Base-by-base conservation (phyloP, 2,113 vertebrate species). In the Aspiorhynchus laticeps region DNA sequence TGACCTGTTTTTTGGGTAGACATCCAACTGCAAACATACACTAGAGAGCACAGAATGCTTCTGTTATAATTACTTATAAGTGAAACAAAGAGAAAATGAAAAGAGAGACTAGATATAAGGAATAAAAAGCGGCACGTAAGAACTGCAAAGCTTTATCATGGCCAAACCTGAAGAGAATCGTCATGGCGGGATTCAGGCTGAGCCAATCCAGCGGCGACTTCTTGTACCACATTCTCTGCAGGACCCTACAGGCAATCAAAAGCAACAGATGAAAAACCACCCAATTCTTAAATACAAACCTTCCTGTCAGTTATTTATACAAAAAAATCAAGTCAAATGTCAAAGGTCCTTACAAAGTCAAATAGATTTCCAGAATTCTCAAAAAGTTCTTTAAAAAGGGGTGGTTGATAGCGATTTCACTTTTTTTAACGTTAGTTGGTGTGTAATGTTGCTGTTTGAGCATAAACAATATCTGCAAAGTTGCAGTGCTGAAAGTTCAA, bases 101-200 rank as follows among this genome's bases (percentile, higher is more conserved):
- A 46, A 86, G 9, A n/a, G 21, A 80, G 19, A 83, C 3, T 8
- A 48, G 28, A 21, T 17, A 56, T 24, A 43, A 6, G 0, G 15
- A 12, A 80, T 31, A 33, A 26, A 80, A 31, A 53, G 43, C 6
- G 33, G 31, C 7, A 33, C 1, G 46, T 48, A 48, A 85, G 41
- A 76, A 33, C 17, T 31, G 33, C 28, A 8, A n/a, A 4, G 19
- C 19, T 87, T 26, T 41, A 63, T 79, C 10, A 41, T 24, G 31
- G 7, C 56, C 86, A 90, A 51, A 26, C 95, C 93, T 93, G 92
- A 38, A 96, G 87, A 65, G 95, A 90, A 88, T 96, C 94, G 48
- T 95, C 94, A 82, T 92, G 92, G 11, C 91, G 93, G 75, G 90
- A 78, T 48, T 94, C 94, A 74, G 91, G 69, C 19, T 86, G 9